These are phyloP conservation scores for Myripristis jacobus DNA, from an alignment of 2,797 vertebrate genomes.

Conservation along the genomic window DNA sequence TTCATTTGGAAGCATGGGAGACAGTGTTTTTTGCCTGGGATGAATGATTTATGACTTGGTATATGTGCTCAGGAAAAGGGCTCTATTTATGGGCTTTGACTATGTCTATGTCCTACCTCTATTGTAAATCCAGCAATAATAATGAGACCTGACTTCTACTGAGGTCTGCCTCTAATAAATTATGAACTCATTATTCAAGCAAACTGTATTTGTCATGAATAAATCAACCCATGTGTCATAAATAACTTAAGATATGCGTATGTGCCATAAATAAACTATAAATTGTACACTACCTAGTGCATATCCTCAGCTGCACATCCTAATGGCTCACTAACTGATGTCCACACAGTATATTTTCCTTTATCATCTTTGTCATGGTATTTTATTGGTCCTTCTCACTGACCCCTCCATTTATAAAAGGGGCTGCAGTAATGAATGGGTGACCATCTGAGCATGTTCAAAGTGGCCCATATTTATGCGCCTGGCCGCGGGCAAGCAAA, in stretches of 20 bases:
- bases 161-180: conserved; percentile 51
- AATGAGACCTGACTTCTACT: conserved; percentile 51
- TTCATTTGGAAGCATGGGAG: conserved; percentile 56
- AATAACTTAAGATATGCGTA: conserved; percentile 70
- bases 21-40: conserved; percentile 35
- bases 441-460: conserved; percentile 10
- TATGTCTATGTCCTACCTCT: conserved; percentile 40
- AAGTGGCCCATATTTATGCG: conserved; percentile 25
- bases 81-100: conserved; percentile 68
- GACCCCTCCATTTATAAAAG: conserved; percentile 25
- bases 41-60: conserved; percentile 70
- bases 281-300: conserved; percentile 38
- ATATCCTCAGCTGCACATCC: conserved; percentile 35
- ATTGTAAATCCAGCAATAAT: conserved; percentile 43
- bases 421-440: conserved; percentile 25
- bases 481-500: conserved; percentile 19
- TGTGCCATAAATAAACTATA: conserved; percentile 73
- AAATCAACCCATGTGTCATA: conserved; percentile 62
- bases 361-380: conserved; percentile 26
- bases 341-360: conserved; percentile 22
- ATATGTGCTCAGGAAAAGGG: conserved; percentile 58
- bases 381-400: conserved; percentile 26
- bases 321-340: conserved; percentile 24
- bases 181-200: conserved; percentile 66
- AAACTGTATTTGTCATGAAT: conserved; percentile 61